These are phyloP conservation scores for Echiichthys vipera DNA, from an alignment of 2,797 vertebrate genomes.

Conservation along the genomic window DNA sequence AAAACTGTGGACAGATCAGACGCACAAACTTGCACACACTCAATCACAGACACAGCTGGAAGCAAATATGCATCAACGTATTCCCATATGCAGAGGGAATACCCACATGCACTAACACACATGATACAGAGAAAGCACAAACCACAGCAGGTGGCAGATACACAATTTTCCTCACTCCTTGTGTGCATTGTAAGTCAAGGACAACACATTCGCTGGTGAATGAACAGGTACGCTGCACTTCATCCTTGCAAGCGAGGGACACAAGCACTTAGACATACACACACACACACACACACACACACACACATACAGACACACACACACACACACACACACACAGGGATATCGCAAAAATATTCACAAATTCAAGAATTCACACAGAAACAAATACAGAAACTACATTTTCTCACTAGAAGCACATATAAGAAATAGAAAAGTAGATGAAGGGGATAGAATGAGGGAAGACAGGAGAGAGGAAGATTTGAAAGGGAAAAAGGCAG, in stretches of 20 bases:
- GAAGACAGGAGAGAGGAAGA: slow-evolving; percentile 20
- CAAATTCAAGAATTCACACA: slow-evolving; percentile 15
- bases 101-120: slow-evolving; percentile 36
- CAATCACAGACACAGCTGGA: slow-evolving; percentile 46
- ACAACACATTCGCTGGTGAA: slow-evolving; percentile 44
- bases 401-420: slow-evolving; percentile 31
- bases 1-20: slow-evolving; percentile 57
- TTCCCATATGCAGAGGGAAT: slow-evolving; percentile 34
- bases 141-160: slow-evolving; percentile 62
- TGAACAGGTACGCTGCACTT: slow-evolving; percentile 53
- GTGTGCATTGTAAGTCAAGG: slow-evolving; percentile 54
- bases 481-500: neutral
- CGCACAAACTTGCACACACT: slow-evolving; percentile 4
- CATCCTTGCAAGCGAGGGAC: slow-evolving; percentile 13
- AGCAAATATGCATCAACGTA: slow-evolving; percentile 42
- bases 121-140: slow-evolving; percentile 46
- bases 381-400: slow-evolving; percentile 25
- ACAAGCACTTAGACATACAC: slow-evolving; percentile 28
- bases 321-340: neutral
- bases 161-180: slow-evolving; percentile 14
- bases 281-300: slow-evolving; percentile 8
- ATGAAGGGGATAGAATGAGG: slow-evolving; percentile 7
- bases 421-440: slow-evolving; percentile 38
- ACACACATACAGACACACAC: neutral
- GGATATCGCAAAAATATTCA: neutral